Percentiles rank a stretch among this genome's conserved stretches.
These are phyloP conservation scores for Leptinotarsa tumamoca DNA, from an alignment of 2,888 invertebrate species.

Conservation along the genomic window DNA sequence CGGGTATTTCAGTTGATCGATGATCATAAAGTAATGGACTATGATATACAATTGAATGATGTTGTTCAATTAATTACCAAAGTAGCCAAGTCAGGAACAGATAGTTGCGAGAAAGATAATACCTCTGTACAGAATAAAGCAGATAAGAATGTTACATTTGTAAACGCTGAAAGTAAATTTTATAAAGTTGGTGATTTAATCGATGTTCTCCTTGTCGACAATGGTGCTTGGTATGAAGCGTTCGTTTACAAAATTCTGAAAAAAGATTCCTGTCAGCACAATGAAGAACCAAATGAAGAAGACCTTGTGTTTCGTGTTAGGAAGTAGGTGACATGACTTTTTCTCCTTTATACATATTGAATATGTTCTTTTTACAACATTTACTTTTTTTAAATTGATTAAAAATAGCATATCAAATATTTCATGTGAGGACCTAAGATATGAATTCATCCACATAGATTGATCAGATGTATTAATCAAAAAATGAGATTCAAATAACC, in stretches of 20 bases:
- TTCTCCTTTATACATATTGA: background rate
- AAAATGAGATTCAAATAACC: too few relatives aligned
- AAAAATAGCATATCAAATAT: too few relatives aligned
- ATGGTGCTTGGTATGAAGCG: conserved; percentile 82
- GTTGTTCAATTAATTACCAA: conserved; percentile 77
- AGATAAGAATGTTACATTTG: conserved; percentile 44
- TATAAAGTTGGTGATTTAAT: conserved; percentile 75
- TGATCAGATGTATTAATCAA: too few relatives aligned
- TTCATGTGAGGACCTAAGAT: too few relatives aligned
- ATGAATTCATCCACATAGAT: too few relatives aligned
- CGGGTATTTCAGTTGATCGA: conserved; percentile 48
- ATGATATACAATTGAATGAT: conserved; percentile 80
- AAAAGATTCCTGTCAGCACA: conserved; percentile 29
- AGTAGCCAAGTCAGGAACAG: conserved; percentile 48
- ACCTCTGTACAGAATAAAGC: conserved; percentile 20
- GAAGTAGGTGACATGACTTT: conserved; percentile 43
- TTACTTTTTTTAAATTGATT: too few relatives aligned
- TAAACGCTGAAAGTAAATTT: conserved; percentile 58
- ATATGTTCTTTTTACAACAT: background rate
- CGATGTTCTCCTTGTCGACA: conserved; percentile 73
- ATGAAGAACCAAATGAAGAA: conserved; percentile 53
- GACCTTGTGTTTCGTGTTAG: conserved; percentile 67
- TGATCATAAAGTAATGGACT: conserved; percentile 75
- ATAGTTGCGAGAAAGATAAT: conserved; percentile 29
- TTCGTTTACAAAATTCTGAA: conserved; percentile 71